Conservation (phyloP, 2,888 invertebrate genomes). For the Andrena flavipes region DNA sequence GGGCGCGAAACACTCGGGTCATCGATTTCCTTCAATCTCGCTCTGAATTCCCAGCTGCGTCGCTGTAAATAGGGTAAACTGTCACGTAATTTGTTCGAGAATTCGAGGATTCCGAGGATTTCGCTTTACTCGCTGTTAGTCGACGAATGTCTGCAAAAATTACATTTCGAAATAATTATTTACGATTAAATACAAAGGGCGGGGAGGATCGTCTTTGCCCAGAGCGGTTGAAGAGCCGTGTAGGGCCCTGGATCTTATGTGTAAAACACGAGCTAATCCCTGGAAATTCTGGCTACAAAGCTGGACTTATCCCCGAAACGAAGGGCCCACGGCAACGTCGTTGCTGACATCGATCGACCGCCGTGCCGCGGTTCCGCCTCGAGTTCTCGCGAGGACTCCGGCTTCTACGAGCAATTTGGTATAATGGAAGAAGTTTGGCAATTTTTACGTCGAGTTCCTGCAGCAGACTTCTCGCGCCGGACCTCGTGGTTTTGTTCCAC, state of each 20-base stretch:
- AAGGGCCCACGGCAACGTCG: neutral
- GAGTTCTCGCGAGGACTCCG: neutral
- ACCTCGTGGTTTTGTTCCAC: neutral
- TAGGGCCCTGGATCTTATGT: neutral
- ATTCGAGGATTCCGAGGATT: too few species aligned
- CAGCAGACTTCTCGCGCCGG: neutral
- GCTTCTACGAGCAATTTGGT: constrained; percentile 1
- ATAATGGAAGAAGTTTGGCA: constrained; percentile 39
- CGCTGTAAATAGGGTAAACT: too few species aligned
- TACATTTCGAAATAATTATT: too few species aligned
- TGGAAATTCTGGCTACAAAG: neutral
- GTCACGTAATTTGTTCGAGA: too few species aligned
- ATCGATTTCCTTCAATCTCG: too few species aligned
- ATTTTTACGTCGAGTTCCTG: constrained; percentile 15
- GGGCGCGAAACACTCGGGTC: too few species aligned
- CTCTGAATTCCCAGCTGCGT: too few species aligned
- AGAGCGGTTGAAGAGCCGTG: too few species aligned
- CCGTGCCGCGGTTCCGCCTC: neutral
- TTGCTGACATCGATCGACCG: constrained; percentile 22
- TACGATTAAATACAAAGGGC: too few species aligned
- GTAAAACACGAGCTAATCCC: neutral
- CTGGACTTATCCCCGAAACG: neutral
- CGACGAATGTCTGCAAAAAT: too few species aligned
- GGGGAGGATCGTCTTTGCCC: too few species aligned
- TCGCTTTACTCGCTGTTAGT: too few species aligned